Percentiles rank a stretch among this genome's conserved stretches.
These are phyloP conservation scores for Marisa cornuarietis DNA, from an alignment of 1,140 invertebrate genomes.

Conservation along the genomic window DNA sequence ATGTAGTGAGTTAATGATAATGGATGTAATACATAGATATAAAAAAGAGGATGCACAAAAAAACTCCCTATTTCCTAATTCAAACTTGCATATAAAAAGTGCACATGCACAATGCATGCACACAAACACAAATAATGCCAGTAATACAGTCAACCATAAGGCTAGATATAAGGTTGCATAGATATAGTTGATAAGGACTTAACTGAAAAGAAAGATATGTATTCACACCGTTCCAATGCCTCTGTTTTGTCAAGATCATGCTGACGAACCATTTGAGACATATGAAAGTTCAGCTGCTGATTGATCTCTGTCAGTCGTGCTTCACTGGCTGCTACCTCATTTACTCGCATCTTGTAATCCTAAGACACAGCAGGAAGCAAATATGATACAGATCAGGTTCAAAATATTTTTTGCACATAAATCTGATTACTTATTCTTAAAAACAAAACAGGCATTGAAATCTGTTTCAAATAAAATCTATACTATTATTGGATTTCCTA, in stretches of 20 bases:
- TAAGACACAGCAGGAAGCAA: slow-evolving; percentile 21
- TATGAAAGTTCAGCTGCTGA: slow-evolving; percentile 52
- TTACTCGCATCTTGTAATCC: slow-evolving; percentile 53
- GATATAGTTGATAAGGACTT: background rate
- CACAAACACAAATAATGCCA: background rate
- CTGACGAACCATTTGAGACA: slow-evolving; percentile 57
- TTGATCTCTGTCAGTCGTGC: slow-evolving; percentile 56
- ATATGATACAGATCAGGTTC: background rate
- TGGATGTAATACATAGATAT: background rate
- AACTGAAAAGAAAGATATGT: background rate
- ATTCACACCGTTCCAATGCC: slow-evolving; percentile 51
- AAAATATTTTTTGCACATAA: too few relatives aligned
- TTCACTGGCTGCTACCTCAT: slow-evolving; percentile 55
- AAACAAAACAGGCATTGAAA: too few relatives aligned
- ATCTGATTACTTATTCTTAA: too few relatives aligned
- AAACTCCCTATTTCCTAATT: background rate
- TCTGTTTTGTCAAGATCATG: slow-evolving; percentile 55
- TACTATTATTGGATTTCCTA: too few relatives aligned
- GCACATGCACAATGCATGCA: slow-evolving; percentile 6
- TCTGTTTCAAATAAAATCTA: too few relatives aligned
- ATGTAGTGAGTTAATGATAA: too few relatives aligned
- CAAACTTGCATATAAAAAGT: too few relatives aligned
- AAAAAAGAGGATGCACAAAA: background rate
- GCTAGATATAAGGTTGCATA: too few relatives aligned
- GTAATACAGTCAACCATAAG: too few relatives aligned